Evolutionary conservation across 2,113 vertebrate species (phyloP), one percentile per base, ranked within the genome.

Genomic region (Circaetus gallicus): DNA sequence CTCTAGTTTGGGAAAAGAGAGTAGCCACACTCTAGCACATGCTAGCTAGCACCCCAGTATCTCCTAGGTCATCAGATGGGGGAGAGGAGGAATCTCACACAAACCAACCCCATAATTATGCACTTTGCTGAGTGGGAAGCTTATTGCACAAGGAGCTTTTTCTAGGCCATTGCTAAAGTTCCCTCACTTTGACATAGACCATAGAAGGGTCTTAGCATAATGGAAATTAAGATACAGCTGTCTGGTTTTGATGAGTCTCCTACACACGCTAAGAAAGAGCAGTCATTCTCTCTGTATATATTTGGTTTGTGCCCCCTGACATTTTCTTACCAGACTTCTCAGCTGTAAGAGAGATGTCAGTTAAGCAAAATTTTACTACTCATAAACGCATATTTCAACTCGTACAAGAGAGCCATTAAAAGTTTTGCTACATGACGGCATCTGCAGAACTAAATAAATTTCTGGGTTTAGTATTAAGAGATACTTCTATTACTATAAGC

Each of bases 211-310:
- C 71, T 85, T 21, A 49, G 43, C 47, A 16, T 24, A 59, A 86
- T 14, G 28, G 21, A 61, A 81, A 69, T 84, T 25, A 77, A 69
- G 47, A 42, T 22, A 10, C 24, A 77, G 10, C 8, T 61, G 3
- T 28, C 5, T 3, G 20, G 0, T 77, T 81, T 67, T 61, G 12
- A 43, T 0, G 0, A 62, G 11, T 29, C 32, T 92, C 36, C 53
- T 58, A 25, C 13, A 61, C 2, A 17, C 7, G 7, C 14, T 45
- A 22, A 62, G 31, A 58, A 70, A 65, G 19, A 24, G 7, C 12
- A 65, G 11, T 53, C 0, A 28, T 40, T 61, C 18, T n/a, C 10
- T 79, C 3, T 26, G 1, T 5, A 11, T 26, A 2, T 43, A 18
- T 49, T 62, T 81, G 8, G 16, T 9, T 53, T 67, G 8, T 16